phyloP scores from a whole-genome alignment of 2,888 invertebrate species.

The Eulithis testata region DNA sequence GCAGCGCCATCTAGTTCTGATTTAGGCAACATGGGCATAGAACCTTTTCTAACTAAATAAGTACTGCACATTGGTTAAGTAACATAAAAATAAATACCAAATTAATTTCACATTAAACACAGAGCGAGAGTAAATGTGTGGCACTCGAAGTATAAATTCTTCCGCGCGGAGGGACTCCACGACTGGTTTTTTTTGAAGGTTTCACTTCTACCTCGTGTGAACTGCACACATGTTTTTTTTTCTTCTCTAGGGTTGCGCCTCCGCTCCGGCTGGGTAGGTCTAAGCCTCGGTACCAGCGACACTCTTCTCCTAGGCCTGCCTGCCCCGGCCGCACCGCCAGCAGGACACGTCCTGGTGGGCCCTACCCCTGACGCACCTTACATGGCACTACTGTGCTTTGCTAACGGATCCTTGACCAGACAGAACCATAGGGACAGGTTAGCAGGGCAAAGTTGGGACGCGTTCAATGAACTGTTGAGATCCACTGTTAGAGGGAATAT shows the following conservation, averaged over 20 bases:
- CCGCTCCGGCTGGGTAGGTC: conserved; percentile 91
- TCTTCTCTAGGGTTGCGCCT: conserved; percentile 88
- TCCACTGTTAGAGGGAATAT: conserved; percentile 96
- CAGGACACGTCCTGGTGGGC: conserved; percentile 95
- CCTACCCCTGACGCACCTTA: conserved; percentile 91
- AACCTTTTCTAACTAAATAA: too few relatives aligned
- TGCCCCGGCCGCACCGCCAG: conserved; percentile 87
- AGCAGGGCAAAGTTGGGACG: conserved; percentile 92
- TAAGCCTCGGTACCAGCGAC: conserved; percentile 97
- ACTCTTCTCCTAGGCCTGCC: conserved; percentile 92
- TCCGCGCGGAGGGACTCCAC: too few relatives aligned
- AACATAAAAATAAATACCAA: too few relatives aligned
- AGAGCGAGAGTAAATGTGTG: too few relatives aligned
- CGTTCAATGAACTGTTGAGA: conserved; percentile 91
- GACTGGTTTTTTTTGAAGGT: too few relatives aligned
- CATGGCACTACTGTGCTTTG: conserved; percentile 96
- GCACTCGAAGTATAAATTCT: too few relatives aligned
- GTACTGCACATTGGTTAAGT: too few relatives aligned
- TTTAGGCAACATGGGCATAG: too few relatives aligned
- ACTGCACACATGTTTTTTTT: too few relatives aligned
- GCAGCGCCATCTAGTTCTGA: too few relatives aligned
- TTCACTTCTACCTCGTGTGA: too few relatives aligned
- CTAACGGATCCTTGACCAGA: conserved; percentile 96
- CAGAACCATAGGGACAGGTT: conserved; percentile 91
- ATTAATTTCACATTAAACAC: too few relatives aligned